These are phyloP conservation scores for Buphagus erythrorhynchus DNA, from an alignment of 2,797 vertebrate species.

Conservation along the genomic window DNA sequence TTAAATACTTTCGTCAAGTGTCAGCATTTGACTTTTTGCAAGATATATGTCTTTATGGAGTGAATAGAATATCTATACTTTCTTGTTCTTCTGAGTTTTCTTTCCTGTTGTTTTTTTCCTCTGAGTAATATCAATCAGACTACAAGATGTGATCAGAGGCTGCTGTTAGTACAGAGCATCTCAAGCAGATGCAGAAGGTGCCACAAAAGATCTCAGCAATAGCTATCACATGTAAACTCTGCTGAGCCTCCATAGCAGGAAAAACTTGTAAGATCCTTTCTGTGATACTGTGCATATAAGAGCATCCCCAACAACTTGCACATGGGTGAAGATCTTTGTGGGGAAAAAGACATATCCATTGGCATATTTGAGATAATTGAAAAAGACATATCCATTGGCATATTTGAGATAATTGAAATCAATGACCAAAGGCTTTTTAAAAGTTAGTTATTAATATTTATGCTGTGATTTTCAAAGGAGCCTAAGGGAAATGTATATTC, in stretches of 20 bases:
- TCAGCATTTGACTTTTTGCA: background rate
- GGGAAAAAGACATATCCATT: constrained; percentile 4
- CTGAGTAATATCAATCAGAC: background rate
- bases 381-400: constrained; percentile 12
- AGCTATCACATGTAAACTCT: background rate
- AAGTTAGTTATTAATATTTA: constrained; percentile 57
- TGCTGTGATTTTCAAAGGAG: constrained; percentile 45
- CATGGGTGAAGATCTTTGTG: background rate
- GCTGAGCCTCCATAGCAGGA: background rate
- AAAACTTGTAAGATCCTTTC: background rate
- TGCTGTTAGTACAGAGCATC: background rate
- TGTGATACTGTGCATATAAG: background rate
- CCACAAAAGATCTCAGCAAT: background rate
- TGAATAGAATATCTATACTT: background rate
- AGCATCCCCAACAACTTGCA: background rate
- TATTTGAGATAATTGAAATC: constrained; percentile 22
- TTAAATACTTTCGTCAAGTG: background rate
- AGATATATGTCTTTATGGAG: background rate
- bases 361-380: constrained; percentile 7
- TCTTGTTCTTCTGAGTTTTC: background rate
- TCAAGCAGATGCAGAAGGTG: background rate
- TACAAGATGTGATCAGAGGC: background rate
- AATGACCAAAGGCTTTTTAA: constrained; percentile 59
- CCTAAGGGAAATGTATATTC: constrained; percentile 25
- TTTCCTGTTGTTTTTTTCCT: background rate